Conservation (phyloP, 1,140 invertebrate genomes). For the Phymastichus coffea region DNA sequence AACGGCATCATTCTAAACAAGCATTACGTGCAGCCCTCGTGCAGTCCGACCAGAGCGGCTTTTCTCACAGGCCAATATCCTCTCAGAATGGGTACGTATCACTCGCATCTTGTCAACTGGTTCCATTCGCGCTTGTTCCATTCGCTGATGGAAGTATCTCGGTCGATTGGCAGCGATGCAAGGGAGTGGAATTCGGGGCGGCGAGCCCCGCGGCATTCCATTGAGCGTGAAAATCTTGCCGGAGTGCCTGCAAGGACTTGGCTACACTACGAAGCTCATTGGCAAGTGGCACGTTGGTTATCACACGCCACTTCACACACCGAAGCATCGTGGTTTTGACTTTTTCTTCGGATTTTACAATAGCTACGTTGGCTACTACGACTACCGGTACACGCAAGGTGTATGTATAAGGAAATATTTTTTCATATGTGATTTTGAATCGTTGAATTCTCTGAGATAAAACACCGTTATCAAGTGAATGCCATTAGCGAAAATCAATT, state of each 20-base stretch:
- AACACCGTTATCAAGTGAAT: too few species aligned
- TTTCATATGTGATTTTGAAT: too few species aligned
- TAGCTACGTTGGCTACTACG: slow-evolving; percentile 65
- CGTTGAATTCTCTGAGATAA: too few species aligned
- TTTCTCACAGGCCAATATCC: slow-evolving; percentile 72
- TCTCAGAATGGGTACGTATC: slow-evolving; percentile 63
- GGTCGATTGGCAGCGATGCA: slow-evolving; percentile 66
- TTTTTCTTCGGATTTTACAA: slow-evolving; percentile 67
- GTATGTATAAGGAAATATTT: slow-evolving; percentile 40
- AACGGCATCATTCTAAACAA: slow-evolving; percentile 67
- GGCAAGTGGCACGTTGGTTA: slow-evolving; percentile 75
- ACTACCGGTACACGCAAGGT: slow-evolving; percentile 58
- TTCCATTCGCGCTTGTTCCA: too few species aligned
- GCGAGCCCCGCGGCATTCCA: slow-evolving; percentile 61
- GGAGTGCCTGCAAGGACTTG: slow-evolving; percentile 54
- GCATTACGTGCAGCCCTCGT: slow-evolving; percentile 66
- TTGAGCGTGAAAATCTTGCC: slow-evolving; percentile 60
- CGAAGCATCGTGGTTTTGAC: slow-evolving; percentile 66
- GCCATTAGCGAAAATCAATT: too few species aligned
- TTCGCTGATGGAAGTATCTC: too few species aligned
- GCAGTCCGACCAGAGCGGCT: slow-evolving; percentile 66
- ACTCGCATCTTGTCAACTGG: too few species aligned
- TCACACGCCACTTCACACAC: slow-evolving; percentile 62
- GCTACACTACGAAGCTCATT: slow-evolving; percentile 67
- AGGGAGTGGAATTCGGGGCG: slow-evolving; percentile 57